Evolutionary conservation across 1,140 invertebrate species (phyloP), one percentile per base, ranked within the genome.

Genomic region (Aleiodes sp.): DNA sequence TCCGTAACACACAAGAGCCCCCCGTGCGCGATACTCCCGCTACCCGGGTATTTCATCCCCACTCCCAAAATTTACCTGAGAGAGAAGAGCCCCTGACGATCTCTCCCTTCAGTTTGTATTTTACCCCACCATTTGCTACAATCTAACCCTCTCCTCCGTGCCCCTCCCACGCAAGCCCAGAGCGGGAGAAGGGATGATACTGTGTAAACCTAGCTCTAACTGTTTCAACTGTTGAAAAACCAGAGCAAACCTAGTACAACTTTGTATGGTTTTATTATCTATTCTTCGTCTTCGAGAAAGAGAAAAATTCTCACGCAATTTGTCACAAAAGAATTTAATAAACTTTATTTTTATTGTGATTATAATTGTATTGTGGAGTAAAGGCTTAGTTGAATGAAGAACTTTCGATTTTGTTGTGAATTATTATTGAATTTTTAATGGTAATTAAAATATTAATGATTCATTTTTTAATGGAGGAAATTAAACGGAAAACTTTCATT

Each of bases 81-180:
- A 19, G 19, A 4, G 41, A 68, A 70, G 68, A 63, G 66, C 73
- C 65, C 63, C 62, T 57, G n/a, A 12, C 46, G 29, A 39, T 26
- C 33, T 24, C 41, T 46, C 37, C 29, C 39, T 41, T 19, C 4
- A 26, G 8, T 7, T 24, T 31, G 21, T 31, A 10, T 35, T 62
- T 9, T n/a, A 7, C 12, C 61, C 21, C 35, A 24, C 29, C 9
- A 29, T n/a, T 16, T 21, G 19, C 41, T 10, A 12, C 1, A 4
- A 2, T 10, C 31, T 4, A 10, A 9, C 35, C 31, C 4, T 31
- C 65, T 8, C 61, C 56, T 46, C 24, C 64, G 46, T 26, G 3
- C 2, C 46, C n/a, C 19, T 35, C 8, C 62, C 3, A 10, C n/a
- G 14, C 4, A 60, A 33, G 12, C 4, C 14, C 6, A 26, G 31